These are phyloP conservation scores for Caradrina kadenii DNA, from an alignment of 2,888 invertebrate genomes.

Conservation along the genomic window DNA sequence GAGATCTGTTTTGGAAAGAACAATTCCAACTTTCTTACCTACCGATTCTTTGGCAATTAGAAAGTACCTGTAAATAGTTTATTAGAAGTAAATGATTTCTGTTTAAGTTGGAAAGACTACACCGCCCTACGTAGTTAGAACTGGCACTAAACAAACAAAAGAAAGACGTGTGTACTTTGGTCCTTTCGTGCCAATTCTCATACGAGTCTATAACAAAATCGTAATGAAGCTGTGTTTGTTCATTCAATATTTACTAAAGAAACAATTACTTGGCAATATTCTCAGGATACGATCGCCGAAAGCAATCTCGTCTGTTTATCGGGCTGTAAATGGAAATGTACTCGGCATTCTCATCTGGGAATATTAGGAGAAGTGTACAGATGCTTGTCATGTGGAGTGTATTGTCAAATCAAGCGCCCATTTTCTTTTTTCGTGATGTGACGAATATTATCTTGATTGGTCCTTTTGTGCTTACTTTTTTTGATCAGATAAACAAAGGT, in stretches of 20 bases:
- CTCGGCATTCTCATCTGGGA: conserved; percentile 30
- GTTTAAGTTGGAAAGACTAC: neutral
- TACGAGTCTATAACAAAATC: conserved; percentile 41
- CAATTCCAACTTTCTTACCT: neutral
- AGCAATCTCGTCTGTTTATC: conserved; percentile 59
- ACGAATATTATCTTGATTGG: neutral
- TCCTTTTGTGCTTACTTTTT: neutral
- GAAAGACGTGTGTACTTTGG: conserved; percentile 2
- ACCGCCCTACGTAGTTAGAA: neutral
- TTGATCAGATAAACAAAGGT: neutral
- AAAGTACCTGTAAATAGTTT: neutral
- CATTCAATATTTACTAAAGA: conserved; percentile 56
- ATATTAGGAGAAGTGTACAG: conserved; percentile 45
- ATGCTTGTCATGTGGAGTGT: conserved; percentile 16
- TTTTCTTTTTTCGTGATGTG: conserved; percentile 13
- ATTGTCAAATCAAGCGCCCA: conserved; percentile 11
- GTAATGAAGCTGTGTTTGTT: conserved; percentile 52
- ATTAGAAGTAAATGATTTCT: neutral
- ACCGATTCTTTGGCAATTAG: neutral
- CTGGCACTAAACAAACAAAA: neutral
- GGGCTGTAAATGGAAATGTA: conserved; percentile 51
- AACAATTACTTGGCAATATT: conserved; percentile 58
- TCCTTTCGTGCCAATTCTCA: conserved; percentile 25
- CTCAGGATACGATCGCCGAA: conserved; percentile 46
- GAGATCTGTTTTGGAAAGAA: no score